Conservation (phyloP, 2,113 vertebrate species). For the Ceyx melanurus region DNA sequence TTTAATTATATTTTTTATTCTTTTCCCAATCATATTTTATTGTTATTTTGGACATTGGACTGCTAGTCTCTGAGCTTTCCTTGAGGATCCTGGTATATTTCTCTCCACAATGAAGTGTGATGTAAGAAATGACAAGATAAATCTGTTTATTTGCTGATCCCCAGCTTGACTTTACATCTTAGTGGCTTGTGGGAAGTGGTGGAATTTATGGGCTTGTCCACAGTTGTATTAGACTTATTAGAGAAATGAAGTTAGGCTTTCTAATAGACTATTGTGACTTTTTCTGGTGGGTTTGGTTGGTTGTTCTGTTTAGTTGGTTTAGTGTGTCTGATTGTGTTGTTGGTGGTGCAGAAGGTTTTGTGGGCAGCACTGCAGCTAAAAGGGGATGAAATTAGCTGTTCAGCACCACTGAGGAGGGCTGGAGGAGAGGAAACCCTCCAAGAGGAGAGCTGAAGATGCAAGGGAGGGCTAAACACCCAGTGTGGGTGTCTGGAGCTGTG, state of each 20-base stretch:
- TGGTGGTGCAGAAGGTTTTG: neutral
- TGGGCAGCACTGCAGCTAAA: neutral
- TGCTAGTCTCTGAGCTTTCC: neutral
- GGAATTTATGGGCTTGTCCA: neutral
- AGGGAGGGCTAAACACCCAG: neutral
- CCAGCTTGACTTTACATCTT: constrained; percentile 21
- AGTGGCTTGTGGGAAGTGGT: constrained; percentile 16
- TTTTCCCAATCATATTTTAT: too few species aligned
- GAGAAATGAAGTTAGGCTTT: neutral
- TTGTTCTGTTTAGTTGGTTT: too few species aligned
- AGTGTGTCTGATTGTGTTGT: too few species aligned
- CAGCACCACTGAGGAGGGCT: neutral
- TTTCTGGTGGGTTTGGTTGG: too few species aligned
- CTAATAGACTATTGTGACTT: neutral
- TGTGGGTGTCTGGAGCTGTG: neutral
- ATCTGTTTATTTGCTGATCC: constrained; percentile 34
- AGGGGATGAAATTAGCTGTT: neutral
- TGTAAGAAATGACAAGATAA: neutral
- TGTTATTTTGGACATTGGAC: neutral
- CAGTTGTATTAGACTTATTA: neutral
- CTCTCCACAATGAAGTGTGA: neutral
- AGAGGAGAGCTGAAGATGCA: neutral
- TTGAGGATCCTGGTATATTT: constrained; percentile 8
- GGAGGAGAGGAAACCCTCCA: neutral
- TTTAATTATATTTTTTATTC: neutral